These are phyloP conservation scores for Globodera rostochiensis DNA, from an alignment of 1,140 invertebrate species.

Conservation along the genomic window DNA sequence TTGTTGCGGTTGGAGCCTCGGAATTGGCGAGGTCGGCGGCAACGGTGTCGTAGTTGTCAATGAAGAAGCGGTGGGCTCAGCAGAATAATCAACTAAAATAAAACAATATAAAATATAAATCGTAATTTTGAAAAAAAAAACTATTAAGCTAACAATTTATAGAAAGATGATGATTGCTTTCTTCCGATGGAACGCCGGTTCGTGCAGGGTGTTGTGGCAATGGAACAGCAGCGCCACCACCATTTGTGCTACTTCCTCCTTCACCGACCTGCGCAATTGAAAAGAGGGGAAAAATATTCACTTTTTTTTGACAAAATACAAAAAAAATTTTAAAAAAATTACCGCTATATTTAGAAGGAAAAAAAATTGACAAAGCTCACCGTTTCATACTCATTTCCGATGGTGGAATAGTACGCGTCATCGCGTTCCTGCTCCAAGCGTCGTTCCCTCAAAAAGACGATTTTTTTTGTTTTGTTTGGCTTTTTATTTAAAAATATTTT, in stretches of 20 bases:
- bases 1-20: background rate
- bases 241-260: background rate
- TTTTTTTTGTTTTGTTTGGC: background rate
- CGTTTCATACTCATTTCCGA: constrained; percentile 53
- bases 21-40: constrained; percentile 47
- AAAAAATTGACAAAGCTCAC: constrained; percentile 27
- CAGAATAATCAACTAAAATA: background rate
- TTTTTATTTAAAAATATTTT: constrained; percentile 32
- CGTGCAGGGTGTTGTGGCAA: background rate
- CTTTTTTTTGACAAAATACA: too few relatives aligned
- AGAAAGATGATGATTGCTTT: background rate
- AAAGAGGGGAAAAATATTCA: too few relatives aligned
- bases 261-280: too few relatives aligned
- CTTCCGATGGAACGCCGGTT: background rate
- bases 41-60: background rate
- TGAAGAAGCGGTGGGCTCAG: background rate
- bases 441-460: background rate
- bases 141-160: too few relatives aligned
- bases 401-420: constrained; percentile 53
- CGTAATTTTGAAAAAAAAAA: too few relatives aligned
- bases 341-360: constrained; percentile 19
- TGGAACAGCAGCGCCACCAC: background rate
- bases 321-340: background rate
- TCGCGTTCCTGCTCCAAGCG: constrained; percentile 27
- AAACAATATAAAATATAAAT: too few relatives aligned